Percentiles rank a stretch among this genome's conserved stretches.
Evolutionary conservation across 2,113 vertebrate genomes (phyloP).

Genomic region (Pseudorhombus dupliciocellatus): DNA sequence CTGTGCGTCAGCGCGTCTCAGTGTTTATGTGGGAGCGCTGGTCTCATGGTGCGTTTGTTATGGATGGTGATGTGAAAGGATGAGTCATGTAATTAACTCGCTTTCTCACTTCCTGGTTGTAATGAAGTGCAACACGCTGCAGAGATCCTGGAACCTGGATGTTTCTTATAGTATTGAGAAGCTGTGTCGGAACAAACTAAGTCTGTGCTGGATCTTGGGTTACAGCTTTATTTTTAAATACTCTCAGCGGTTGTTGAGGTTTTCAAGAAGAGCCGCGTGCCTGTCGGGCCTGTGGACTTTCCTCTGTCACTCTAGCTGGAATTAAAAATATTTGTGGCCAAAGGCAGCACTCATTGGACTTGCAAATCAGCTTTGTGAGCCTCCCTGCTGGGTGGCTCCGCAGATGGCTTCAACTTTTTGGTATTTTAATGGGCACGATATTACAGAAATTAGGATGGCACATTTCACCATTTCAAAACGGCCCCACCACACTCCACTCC

Average conservation of each 20-base stretch:
- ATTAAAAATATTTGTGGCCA: slow-evolving; percentile 47
- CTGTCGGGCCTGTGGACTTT: neutral
- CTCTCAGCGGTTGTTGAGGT: neutral
- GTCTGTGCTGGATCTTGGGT: neutral
- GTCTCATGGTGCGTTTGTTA: neutral
- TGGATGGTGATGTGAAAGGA: neutral
- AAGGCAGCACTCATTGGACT: slow-evolving; percentile 55
- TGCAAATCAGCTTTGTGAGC: slow-evolving; percentile 59
- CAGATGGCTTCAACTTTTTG: slow-evolving; percentile 75
- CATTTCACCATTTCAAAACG: slow-evolving; percentile 55
- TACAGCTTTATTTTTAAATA: neutral
- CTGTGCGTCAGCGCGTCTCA: neutral
- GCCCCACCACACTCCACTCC: slow-evolving; percentile 38
- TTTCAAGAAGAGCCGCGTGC: slow-evolving; percentile 9
- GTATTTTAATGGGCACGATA: slow-evolving; percentile 67
- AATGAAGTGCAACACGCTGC: slow-evolving; percentile 19
- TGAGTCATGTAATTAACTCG: slow-evolving; percentile 20
- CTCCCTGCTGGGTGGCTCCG: slow-evolving; percentile 52
- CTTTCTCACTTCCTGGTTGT: neutral
- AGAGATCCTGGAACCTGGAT: slow-evolving; percentile 1
- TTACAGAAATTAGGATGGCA: slow-evolving; percentile 62
- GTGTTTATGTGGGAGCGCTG: neutral
- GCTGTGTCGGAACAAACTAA: neutral
- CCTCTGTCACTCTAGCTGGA: slow-evolving; percentile 16
- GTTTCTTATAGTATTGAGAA: neutral